phyloP scores from a whole-genome alignment of 2,797 vertebrate genomes.

The Mus caroli region DNA sequence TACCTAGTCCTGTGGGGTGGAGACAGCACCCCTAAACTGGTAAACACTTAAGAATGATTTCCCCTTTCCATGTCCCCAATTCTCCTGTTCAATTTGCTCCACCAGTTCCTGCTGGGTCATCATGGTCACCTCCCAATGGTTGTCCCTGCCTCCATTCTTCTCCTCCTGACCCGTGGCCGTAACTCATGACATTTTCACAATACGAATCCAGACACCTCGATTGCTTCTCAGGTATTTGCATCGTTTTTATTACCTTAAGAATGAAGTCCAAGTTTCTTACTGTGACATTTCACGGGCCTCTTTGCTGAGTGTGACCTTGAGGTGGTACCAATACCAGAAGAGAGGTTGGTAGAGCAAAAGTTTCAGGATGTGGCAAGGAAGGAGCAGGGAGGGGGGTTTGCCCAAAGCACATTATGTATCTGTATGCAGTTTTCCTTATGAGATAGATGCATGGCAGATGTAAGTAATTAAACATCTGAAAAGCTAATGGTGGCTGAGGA shows the following conservation, averaged over 20 bases:
- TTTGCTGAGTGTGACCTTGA: slow-evolving; percentile 6
- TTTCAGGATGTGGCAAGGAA: neutral
- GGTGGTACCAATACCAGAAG: neutral
- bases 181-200: neutral
- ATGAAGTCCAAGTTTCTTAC: slow-evolving; percentile 34
- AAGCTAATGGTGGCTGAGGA: neutral
- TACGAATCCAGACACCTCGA: neutral
- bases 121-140: neutral
- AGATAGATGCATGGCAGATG: neutral
- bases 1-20: neutral
- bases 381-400: neutral
- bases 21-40: neutral
- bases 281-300: neutral
- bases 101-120: neutral
- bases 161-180: neutral
- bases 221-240: slow-evolving; percentile 23
- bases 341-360: neutral
- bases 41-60: neutral
- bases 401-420: neutral
- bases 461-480: neutral
- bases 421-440: neutral
- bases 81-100: neutral
- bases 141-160: neutral
- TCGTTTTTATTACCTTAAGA: slow-evolving; percentile 23
- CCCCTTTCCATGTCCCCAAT: neutral